Conservation (phyloP, 2,888 invertebrate genomes). For the Megamerina dolium region DNA sequence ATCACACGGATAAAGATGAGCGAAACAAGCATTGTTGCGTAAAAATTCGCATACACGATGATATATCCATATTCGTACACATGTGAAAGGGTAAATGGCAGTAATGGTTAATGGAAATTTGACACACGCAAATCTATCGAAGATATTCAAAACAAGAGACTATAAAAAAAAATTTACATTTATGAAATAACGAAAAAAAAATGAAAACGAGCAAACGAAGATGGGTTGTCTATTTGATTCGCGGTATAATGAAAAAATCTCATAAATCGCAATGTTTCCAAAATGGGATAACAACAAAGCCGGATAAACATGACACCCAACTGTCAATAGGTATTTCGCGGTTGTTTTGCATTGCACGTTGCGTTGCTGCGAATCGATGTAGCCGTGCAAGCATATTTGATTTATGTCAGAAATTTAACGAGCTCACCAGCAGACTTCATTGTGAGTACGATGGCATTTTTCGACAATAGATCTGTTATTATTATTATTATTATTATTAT, state of each 20-base stretch:
- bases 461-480: too few species aligned
- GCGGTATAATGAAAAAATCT: slow-evolving; percentile 20
- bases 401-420: slow-evolving; percentile 47
- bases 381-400: slow-evolving; percentile 40
- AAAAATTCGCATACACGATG: slow-evolving; percentile 15
- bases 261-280: slow-evolving; percentile 46
- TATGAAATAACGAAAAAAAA: slow-evolving; percentile 11
- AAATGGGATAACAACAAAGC: slow-evolving; percentile 43
- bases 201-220: slow-evolving; percentile 20
- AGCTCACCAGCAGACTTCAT: too few species aligned
- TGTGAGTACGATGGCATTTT: too few species aligned
- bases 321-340: slow-evolving; percentile 50
- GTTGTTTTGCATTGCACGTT: slow-evolving; percentile 44
- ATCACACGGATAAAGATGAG: slow-evolving; percentile 32
- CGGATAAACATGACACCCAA: slow-evolving; percentile 52
- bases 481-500: too few species aligned
- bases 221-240: slow-evolving; percentile 35
- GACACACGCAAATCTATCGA: slow-evolving; percentile 40
- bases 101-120: slow-evolving; percentile 42
- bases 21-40: slow-evolving; percentile 15
- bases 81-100: slow-evolving; percentile 27
- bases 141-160: too few species aligned
- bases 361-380: slow-evolving; percentile 5
- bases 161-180: slow-evolving; percentile 18
- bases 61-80: slow-evolving; percentile 8